These are phyloP conservation scores for Colossoma macropomum DNA, from an alignment of 2,113 vertebrate genomes.

Conservation along the genomic window DNA sequence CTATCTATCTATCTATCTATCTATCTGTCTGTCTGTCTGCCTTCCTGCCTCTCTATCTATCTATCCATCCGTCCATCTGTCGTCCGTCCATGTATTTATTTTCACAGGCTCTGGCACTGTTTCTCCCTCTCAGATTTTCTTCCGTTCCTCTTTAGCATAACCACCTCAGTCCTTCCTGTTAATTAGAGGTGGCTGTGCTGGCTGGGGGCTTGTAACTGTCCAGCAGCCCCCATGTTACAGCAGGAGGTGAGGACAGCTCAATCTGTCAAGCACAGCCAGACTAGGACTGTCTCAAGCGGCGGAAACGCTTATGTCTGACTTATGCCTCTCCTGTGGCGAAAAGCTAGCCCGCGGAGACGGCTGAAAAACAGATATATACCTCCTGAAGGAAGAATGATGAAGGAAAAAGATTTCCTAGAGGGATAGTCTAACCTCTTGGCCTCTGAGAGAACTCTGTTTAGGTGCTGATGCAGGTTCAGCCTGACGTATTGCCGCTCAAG, in stretches of 20 bases:
- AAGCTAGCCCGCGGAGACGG: constrained; percentile 20
- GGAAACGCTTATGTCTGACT: constrained; percentile 53
- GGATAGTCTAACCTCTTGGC: constrained; percentile 49
- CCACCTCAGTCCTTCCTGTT: neutral
- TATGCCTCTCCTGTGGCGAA: constrained; percentile 54
- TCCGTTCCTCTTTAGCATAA: neutral
- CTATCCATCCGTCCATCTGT: neutral
- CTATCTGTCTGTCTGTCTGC: neutral
- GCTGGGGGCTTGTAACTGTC: neutral
- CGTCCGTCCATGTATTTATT: neutral
- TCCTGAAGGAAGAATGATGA: constrained; percentile 20
- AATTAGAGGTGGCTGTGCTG: neutral
- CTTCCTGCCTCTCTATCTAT: neutral
- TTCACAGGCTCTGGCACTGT: neutral
- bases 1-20: too few relatives aligned
- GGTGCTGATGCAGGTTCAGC: neutral
- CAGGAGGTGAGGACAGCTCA: constrained; percentile 18
- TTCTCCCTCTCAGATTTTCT: neutral
- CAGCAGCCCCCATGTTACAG: neutral
- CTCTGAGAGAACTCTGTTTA: constrained; percentile 19
- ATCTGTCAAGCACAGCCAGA: constrained; percentile 13
- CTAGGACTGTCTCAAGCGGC: neutral
- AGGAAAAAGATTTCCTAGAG: constrained; percentile 33
- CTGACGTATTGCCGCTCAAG: neutral
- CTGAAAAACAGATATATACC: constrained; percentile 24